phyloP scores from a whole-genome alignment of 2,113 vertebrate species.

The Cryptomyrus ogoouensis region DNA sequence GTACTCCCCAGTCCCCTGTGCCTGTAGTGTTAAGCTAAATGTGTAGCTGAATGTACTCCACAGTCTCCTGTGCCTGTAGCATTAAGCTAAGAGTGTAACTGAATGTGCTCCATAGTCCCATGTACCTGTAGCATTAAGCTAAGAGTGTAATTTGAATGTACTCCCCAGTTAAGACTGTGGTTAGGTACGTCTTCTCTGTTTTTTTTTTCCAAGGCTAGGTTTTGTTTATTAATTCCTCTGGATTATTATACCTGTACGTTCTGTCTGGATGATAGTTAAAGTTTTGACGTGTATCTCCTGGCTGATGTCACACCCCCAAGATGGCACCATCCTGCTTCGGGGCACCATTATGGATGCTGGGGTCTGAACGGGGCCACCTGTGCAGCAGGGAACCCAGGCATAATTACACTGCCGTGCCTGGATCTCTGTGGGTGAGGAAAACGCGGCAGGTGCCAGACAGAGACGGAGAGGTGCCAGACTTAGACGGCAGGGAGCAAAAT shows the following conservation, averaged over 20 bases:
- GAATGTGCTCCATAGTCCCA: too few relatives aligned
- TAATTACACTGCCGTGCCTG: background rate
- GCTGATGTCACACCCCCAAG: background rate
- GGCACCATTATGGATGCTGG: background rate
- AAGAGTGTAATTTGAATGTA: background rate
- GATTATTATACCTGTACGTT: background rate
- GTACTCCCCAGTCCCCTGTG: background rate
- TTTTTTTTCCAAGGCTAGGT: background rate
- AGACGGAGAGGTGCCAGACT: background rate
- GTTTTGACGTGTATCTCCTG: background rate
- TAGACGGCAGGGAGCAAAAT: background rate
- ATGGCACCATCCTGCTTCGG: background rate
- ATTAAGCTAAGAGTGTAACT: too few relatives aligned
- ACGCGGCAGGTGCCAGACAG: background rate
- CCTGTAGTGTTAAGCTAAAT: background rate
- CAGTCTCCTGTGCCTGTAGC: too few relatives aligned
- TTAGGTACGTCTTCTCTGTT: background rate
- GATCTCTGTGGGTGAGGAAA: background rate
- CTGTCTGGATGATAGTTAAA: background rate
- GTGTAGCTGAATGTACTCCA: too few relatives aligned
- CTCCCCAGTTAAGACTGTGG: background rate
- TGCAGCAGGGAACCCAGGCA: slow-evolving; percentile 2
- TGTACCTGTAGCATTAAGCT: background rate
- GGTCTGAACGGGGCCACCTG: background rate
- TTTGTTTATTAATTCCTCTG: background rate